Percentiles rank a stretch among this genome's conserved stretches.
phyloP scores from a whole-genome alignment of 2,113 vertebrate species.

The Okapia johnstoni region DNA sequence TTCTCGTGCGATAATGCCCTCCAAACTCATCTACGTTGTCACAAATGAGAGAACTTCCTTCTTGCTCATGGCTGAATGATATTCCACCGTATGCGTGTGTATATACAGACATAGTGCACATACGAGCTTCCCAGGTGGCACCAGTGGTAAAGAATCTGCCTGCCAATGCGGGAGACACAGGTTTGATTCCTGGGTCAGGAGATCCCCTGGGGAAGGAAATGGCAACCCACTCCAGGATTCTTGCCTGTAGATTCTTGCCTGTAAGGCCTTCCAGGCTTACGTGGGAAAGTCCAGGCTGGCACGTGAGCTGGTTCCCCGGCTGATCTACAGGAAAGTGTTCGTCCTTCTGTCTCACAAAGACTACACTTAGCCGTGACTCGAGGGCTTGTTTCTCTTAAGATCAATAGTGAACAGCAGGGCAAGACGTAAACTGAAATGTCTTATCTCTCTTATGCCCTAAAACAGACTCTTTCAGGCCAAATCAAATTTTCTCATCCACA shows the following conservation, averaged over 20 bases:
- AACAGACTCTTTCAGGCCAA: not conserved
- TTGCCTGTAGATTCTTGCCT: too few relatives aligned
- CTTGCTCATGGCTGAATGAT: not conserved
- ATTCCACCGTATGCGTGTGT: not conserved
- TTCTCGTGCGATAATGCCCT: not conserved
- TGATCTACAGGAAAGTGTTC: fast-evolving
- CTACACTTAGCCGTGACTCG: fast-evolving
- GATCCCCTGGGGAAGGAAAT: not conserved
- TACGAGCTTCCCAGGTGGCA: not conserved
- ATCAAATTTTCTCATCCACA: not conserved
- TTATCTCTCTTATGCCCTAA: too few relatives aligned
- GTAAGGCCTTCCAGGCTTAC: not conserved
- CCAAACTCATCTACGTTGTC: not conserved
- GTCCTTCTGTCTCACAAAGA: fast-evolving
- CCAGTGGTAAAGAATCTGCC: not conserved
- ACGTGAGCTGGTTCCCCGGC: fast-evolving
- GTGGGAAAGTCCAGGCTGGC: fast-evolving
- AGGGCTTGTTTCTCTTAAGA: not conserved
- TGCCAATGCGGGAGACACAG: not conserved
- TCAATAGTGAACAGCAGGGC: not conserved
- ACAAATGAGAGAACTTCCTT: not conserved
- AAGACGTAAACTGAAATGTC: not conserved
- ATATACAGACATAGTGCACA: not conserved
- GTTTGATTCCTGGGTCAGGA: not conserved
- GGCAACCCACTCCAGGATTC: not conserved